Conservation (phyloP, 2,113 vertebrate species). For the Galemys pyrenaicus region DNA sequence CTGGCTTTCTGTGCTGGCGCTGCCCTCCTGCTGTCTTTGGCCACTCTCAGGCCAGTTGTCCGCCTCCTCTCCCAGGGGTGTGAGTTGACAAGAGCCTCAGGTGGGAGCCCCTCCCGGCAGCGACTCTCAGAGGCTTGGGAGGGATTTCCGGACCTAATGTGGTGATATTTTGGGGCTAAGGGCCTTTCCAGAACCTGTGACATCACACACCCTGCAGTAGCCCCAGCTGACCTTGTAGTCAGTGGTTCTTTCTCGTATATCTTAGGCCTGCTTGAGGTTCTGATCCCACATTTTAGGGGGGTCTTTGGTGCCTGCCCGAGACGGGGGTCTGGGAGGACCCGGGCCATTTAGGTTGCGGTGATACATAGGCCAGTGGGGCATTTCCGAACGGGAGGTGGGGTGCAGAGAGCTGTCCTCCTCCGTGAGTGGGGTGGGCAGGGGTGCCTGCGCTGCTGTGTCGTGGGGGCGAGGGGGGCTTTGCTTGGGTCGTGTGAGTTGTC, state of each 20-base stretch:
- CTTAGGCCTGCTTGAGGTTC: neutral
- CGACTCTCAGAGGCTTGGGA: constrained; percentile 43
- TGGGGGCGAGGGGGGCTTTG: neutral
- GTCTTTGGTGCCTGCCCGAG: neutral
- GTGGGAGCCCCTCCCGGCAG: constrained; percentile 28
- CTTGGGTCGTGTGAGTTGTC: neutral
- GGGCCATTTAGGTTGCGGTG: neutral
- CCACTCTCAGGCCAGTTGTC: constrained; percentile 40
- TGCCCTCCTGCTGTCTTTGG: neutral
- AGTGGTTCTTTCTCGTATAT: neutral
- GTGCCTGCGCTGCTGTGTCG: neutral
- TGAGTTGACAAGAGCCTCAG: constrained; percentile 23
- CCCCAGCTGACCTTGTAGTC: neutral
- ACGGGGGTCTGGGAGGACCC: neutral
- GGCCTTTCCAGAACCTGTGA: constrained; percentile 62
- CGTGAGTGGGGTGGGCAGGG: neutral
- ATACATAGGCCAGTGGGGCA: constrained; percentile 38
- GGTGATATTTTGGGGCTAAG: constrained; percentile 59
- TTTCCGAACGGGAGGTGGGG: constrained; percentile 3
- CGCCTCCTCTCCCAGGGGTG: neutral
- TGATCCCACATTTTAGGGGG: neutral
- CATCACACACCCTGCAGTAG: neutral
- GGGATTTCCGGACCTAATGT: constrained; percentile 52
- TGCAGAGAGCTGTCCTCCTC: neutral
- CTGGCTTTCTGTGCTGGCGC: neutral